Evolutionary conservation across 35 echinoderm and acorn worm genomes (phyloP).

Genomic region (Nesometra sesokonis): DNA sequence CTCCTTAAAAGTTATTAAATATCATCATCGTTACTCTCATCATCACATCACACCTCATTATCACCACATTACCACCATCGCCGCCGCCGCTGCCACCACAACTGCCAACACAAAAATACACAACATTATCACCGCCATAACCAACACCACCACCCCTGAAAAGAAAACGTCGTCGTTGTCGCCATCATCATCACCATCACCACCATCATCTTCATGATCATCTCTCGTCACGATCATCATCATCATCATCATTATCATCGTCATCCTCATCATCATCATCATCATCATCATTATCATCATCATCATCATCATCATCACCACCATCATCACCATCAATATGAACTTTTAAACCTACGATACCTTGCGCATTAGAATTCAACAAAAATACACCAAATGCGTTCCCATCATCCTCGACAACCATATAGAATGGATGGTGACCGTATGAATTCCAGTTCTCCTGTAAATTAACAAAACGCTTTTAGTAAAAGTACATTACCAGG

Average conservation of each 20-base stretch:
- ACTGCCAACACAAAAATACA: neutral
- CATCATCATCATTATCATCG: too few relatives aligned
- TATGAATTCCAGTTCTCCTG: constrained; percentile 78
- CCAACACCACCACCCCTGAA: too few relatives aligned
- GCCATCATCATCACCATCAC: neutral
- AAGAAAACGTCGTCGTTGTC: neutral
- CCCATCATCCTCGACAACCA: constrained; percentile 69
- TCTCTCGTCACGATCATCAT: too few relatives aligned
- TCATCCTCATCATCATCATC: too few relatives aligned
- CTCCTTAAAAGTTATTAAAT: too few relatives aligned
- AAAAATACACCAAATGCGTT: constrained; percentile 73
- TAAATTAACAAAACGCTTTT: neutral
- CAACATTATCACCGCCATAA: neutral
- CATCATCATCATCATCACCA: neutral
- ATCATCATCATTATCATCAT: too few relatives aligned
- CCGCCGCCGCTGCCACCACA: neutral
- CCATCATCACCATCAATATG: neutral
- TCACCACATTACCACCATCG: neutral
- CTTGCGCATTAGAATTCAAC: constrained; percentile 75
- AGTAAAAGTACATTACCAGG: too few relatives aligned
- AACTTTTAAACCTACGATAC: neutral
- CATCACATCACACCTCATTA: too few relatives aligned
- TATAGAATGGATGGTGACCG: constrained; percentile 84
- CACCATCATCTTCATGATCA: too few relatives aligned
- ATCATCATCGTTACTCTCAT: too few relatives aligned